A percentile compares a stretch with the other conserved stretches of the same genome.
Evolutionary conservation across 1,140 invertebrate species (phyloP).

Genomic region (Glossosoma conforme): DNA sequence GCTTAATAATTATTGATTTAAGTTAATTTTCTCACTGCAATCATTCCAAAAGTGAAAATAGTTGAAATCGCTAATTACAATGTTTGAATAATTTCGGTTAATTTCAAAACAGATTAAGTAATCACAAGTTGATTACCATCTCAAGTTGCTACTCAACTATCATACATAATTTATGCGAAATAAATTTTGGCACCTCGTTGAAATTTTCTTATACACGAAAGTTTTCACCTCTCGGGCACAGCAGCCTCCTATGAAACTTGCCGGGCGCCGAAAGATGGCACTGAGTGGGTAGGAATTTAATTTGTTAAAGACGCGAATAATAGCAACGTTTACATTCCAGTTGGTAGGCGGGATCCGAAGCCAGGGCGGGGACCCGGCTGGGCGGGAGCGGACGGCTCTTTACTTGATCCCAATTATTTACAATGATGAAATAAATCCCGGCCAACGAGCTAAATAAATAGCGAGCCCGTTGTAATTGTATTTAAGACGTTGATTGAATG

Average conservation of each 20-base stretch:
- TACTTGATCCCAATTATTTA: slow-evolving; percentile 30
- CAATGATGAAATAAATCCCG: slow-evolving; percentile 33
- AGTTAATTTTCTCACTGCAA: no score
- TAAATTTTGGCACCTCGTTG: slow-evolving; percentile 27
- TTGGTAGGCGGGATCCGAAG: no score
- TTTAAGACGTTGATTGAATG: slow-evolving; percentile 31
- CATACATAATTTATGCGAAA: no score
- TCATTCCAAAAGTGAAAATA: no score
- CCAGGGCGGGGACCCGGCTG: no score
- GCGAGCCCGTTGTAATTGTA: slow-evolving; percentile 29
- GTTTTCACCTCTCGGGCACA: slow-evolving; percentile 20
- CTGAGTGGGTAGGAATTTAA: slow-evolving; percentile 31
- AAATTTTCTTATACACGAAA: slow-evolving; percentile 31
- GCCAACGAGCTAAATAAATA: slow-evolving; percentile 30
- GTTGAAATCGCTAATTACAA: no score
- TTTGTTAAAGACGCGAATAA: slow-evolving; percentile 32
- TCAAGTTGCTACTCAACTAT: no score
- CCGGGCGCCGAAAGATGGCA: slow-evolving; percentile 14
- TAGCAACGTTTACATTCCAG: slow-evolving; percentile 32
- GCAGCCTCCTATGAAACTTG: slow-evolving; percentile 4
- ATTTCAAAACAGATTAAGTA: no score
- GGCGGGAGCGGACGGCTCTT: not conserved
- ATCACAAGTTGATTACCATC: no score
- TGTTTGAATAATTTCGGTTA: no score
- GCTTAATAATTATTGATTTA: no score